Conservation (phyloP, 1,140 invertebrate genomes). For the Ostrea denselamellosa region DNA sequence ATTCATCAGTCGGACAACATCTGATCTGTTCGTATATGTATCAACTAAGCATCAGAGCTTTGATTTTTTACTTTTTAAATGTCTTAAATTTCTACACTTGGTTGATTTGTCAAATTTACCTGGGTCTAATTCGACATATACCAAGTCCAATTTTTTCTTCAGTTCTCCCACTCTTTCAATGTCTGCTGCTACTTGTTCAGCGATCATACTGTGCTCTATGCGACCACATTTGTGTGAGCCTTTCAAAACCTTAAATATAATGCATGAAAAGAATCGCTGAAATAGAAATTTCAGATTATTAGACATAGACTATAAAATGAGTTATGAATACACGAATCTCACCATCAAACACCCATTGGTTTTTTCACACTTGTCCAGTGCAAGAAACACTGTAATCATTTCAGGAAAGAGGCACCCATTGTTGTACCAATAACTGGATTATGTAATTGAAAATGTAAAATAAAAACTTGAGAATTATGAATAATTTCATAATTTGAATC, state of each 20-base stretch:
- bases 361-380: constrained; percentile 72
- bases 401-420: constrained; percentile 76
- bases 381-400: constrained; percentile 74
- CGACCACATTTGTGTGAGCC: constrained; percentile 71
- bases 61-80: too few relatives aligned
- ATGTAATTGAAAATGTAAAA: not conserved
- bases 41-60: too few relatives aligned
- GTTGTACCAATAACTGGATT: constrained; percentile 76
- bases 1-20: too few relatives aligned
- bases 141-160: constrained; percentile 55
- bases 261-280: too few relatives aligned
- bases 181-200: constrained; percentile 68
- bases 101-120: constrained; percentile 49
- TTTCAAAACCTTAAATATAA: constrained; percentile 61
- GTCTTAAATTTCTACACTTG: too few relatives aligned
- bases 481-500: not conserved
- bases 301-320: too few relatives aligned
- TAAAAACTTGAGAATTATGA: not conserved
- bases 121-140: constrained; percentile 68
- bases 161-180: constrained; percentile 62
- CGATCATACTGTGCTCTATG: constrained; percentile 68
- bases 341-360: constrained; percentile 76
- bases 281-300: too few relatives aligned
- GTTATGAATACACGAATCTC: not conserved
- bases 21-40: too few relatives aligned